These are phyloP conservation scores for Anoncus sp. DNA, from an alignment of 2,888 invertebrate genomes.

Conservation along the genomic window DNA sequence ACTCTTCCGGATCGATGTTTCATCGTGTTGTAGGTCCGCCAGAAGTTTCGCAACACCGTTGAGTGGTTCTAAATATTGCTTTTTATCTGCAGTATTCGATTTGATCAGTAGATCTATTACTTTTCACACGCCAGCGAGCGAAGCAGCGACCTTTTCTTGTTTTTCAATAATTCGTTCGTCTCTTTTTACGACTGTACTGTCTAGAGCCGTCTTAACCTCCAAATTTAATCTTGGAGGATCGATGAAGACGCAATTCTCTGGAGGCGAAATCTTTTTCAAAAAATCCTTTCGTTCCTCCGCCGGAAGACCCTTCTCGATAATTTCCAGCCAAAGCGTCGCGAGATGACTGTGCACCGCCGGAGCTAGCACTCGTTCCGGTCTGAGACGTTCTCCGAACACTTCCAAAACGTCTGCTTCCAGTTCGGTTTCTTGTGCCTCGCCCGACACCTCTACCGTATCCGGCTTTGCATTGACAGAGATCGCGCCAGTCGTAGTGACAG, in stretches of 20 bases:
- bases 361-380: slow-evolving; percentile 40
- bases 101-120: slow-evolving; percentile 13
- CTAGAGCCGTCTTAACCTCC: slow-evolving; percentile 47
- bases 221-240: slow-evolving; percentile 55
- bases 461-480: slow-evolving; percentile 20
- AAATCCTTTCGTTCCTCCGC: slow-evolving; percentile 31
- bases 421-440: background rate
- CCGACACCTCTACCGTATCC: slow-evolving; percentile 6
- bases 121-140: slow-evolving; percentile 46
- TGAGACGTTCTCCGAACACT: slow-evolving; percentile 35
- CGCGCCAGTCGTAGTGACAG: slow-evolving; percentile 29
- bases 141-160: slow-evolving; percentile 43
- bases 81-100: slow-evolving; percentile 19
- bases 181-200: slow-evolving; percentile 46
- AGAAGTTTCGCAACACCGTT: slow-evolving; percentile 42
- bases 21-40: slow-evolving; percentile 58
- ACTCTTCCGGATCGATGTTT: slow-evolving; percentile 52
- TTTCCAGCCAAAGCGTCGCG: slow-evolving; percentile 26
- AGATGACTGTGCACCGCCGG: slow-evolving; percentile 44
- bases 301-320: slow-evolving; percentile 53
- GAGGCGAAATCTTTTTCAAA: slow-evolving; percentile 39
- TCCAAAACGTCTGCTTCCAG: slow-evolving; percentile 41
- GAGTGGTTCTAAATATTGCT: slow-evolving; percentile 24
- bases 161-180: slow-evolving; percentile 56
- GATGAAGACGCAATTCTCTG: slow-evolving; percentile 52